These are phyloP conservation scores for Xanthostigma xanthostigma DNA, from an alignment of 2,888 invertebrate species.

Conservation along the genomic window DNA sequence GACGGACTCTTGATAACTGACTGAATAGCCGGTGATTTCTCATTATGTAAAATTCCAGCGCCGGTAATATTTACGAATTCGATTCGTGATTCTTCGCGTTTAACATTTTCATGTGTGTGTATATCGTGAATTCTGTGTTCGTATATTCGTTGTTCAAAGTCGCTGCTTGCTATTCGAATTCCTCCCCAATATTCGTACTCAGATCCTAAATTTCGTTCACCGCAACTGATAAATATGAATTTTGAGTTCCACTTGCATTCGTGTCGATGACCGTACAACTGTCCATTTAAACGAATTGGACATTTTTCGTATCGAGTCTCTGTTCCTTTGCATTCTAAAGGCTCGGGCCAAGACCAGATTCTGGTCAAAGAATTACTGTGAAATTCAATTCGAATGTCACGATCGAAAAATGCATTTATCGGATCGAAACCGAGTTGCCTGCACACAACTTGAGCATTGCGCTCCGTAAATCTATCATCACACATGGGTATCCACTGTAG, in stretches of 20 bases:
- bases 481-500: slow-evolving; percentile 95
- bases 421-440: slow-evolving; percentile 81
- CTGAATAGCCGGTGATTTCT: slow-evolving; percentile 85
- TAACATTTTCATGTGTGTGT: slow-evolving; percentile 56
- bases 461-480: slow-evolving; percentile 86
- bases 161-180: slow-evolving; percentile 75
- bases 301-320: slow-evolving; percentile 69
- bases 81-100: slow-evolving; percentile 59
- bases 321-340: slow-evolving; percentile 66
- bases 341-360: slow-evolving; percentile 92
- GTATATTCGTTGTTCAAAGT: slow-evolving; percentile 76
- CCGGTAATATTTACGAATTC: slow-evolving; percentile 72
- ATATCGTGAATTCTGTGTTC: slow-evolving; percentile 70
- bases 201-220: slow-evolving; percentile 47
- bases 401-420: slow-evolving; percentile 75
- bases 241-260: slow-evolving; percentile 80
- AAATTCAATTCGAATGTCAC: slow-evolving; percentile 73
- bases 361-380: slow-evolving; percentile 76
- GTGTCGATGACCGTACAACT: slow-evolving; percentile 70
- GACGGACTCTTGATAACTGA: slow-evolving; percentile 75
- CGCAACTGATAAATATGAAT: slow-evolving; percentile 90
- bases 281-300: slow-evolving; percentile 77
- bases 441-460: slow-evolving; percentile 94
- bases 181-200: slow-evolving; percentile 87
- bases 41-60: slow-evolving; percentile 90